These are phyloP conservation scores for Plumapathes pennacea DNA, from an alignment of 92 coral and sea anemone species.

Conservation along the genomic window DNA sequence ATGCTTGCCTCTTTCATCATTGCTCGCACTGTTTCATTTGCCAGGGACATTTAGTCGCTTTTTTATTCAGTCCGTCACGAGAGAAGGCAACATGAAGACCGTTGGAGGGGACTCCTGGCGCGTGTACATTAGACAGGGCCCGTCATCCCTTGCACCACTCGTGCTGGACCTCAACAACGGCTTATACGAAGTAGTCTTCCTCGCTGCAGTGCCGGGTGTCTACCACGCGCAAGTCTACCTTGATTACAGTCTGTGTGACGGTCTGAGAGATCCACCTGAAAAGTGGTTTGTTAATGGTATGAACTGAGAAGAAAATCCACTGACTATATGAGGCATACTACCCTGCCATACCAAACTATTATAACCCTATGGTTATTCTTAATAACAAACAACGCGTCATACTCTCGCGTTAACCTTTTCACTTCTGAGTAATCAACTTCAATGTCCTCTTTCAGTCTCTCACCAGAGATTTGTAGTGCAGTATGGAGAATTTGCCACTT, in stretches of 20 bases:
- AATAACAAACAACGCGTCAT: too few species aligned
- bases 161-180: constrained; percentile 66
- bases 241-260: constrained; percentile 79
- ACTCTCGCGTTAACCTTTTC: too few species aligned
- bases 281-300: constrained; percentile 71
- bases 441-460: too few species aligned
- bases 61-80: constrained; percentile 66
- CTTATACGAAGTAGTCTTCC: constrained; percentile 59
- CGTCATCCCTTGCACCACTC: constrained; percentile 64
- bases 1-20: too few species aligned
- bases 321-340: neutral
- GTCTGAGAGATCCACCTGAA: constrained; percentile 66
- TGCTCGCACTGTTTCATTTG: neutral
- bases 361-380: too few species aligned
- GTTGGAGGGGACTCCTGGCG: constrained; percentile 84
- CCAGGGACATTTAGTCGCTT: constrained; percentile 62
- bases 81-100: constrained; percentile 29
- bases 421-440: too few species aligned
- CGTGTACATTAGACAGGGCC: constrained; percentile 60
- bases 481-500: too few species aligned
- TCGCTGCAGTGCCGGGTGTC: constrained; percentile 63
- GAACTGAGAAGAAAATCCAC: neutral
- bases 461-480: too few species aligned
- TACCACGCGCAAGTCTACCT: constrained; percentile 55
- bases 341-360: too few species aligned